These are phyloP conservation scores for Craterocephalus amniculus DNA, from an alignment of 2,797 vertebrate genomes.

Conservation along the genomic window DNA sequence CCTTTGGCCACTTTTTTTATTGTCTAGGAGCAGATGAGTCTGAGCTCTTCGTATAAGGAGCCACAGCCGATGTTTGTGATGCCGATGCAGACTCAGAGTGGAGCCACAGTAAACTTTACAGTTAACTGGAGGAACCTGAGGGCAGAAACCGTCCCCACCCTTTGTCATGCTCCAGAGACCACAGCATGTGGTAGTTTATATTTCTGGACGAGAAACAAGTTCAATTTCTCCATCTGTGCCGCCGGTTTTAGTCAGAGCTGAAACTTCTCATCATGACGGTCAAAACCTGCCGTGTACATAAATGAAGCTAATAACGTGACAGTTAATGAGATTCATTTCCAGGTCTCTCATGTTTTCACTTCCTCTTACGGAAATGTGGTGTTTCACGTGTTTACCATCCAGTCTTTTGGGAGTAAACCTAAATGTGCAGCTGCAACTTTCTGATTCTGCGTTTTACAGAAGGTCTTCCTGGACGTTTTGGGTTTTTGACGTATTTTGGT, in stretches of 20 bases:
- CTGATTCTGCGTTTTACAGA: no score
- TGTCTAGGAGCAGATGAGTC: background rate
- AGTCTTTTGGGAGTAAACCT: no score
- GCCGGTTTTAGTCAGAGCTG: background rate
- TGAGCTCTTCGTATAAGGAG: background rate
- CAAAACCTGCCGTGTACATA: background rate
- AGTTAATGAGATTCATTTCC: no score
- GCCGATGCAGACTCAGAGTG: background rate
- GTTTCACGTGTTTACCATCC: no score
- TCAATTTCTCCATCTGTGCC: constrained; percentile 4
- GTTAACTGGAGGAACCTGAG: constrained; percentile 22
- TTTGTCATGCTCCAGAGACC: constrained; percentile 35
- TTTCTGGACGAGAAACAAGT: background rate
- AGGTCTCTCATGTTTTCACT: no score
- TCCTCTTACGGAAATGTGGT: no score
- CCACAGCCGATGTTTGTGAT: no score
- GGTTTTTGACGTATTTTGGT: no score
- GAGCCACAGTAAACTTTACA: constrained; percentile 34
- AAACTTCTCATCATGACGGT: background rate
- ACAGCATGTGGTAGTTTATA: constrained; percentile 4
- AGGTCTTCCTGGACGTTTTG: no score
- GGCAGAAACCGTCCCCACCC: constrained; percentile 15
- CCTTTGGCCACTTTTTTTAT: background rate
- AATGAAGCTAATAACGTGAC: no score
- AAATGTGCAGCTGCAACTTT: no score